Conservation (phyloP, 2,113 vertebrate genomes). For the Centropus bengalensis region DNA sequence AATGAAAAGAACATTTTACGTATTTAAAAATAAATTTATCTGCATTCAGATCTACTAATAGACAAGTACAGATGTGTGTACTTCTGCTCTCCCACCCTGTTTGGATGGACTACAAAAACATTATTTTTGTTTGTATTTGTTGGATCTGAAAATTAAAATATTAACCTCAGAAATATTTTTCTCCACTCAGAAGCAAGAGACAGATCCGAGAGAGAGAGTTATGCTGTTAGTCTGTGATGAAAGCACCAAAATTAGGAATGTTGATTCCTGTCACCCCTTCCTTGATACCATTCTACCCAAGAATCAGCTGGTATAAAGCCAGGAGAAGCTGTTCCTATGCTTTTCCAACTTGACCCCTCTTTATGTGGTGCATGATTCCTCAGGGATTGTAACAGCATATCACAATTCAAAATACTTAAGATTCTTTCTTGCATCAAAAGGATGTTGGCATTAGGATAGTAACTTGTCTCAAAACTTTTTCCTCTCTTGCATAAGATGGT, state of each 20-base stretch:
- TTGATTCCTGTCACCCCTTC: neutral
- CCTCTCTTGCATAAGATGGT: neutral
- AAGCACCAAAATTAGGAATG: slow-evolving; percentile 10
- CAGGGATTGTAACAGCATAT: neutral
- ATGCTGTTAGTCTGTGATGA: neutral
- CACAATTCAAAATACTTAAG: neutral
- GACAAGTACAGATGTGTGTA: neutral
- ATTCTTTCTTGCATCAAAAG: neutral
- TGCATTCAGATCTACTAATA: neutral
- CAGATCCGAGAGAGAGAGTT: neutral
- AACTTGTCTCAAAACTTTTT: neutral
- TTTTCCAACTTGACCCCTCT: neutral
- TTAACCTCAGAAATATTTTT: neutral
- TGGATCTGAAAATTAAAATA: neutral
- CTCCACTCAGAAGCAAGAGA: neutral
- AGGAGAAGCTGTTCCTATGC: neutral
- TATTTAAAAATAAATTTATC: neutral
- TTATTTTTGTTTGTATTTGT: neutral
- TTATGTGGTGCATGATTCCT: neutral
- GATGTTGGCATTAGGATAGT: neutral
- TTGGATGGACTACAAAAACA: neutral
- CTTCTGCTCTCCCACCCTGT: neutral
- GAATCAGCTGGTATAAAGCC: neutral
- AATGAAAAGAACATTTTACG: neutral
- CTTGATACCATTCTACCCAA: neutral